A percentile compares a stretch with the other conserved stretches of the same genome.
Evolutionary conservation across 1,140 invertebrate species (phyloP).

Genomic region (Matsumurasca onukii): DNA sequence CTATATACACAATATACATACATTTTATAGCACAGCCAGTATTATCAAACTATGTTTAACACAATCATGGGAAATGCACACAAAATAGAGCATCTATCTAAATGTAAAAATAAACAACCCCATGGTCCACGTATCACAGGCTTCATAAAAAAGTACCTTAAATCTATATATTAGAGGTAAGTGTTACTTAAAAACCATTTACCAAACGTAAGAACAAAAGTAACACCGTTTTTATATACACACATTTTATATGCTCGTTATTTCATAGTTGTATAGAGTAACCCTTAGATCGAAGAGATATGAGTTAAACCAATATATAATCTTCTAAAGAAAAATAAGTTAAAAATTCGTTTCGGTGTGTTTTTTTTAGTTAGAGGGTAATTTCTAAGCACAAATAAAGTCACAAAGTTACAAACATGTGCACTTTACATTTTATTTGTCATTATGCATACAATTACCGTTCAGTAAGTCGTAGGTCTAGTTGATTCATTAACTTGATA

Average conservation of each 20-base stretch:
- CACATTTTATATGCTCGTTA: not conserved
- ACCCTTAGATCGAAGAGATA: not conserved
- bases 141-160: not conserved
- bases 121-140: constrained; percentile 23
- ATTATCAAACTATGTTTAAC: not conserved
- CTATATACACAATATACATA: not conserved
- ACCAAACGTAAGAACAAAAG: not conserved
- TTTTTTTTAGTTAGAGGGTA: too few relatives aligned
- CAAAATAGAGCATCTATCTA: not conserved
- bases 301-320: not conserved
- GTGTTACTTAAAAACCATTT: not conserved
- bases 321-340: not conserved
- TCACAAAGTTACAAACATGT: not conserved
- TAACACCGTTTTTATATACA: not conserved
- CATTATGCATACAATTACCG: not conserved
- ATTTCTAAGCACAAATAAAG: too few relatives aligned
- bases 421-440: not conserved
- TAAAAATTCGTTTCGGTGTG: too few relatives aligned
- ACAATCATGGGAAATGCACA: not conserved
- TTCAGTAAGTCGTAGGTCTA: not conserved
- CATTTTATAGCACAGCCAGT: constrained; percentile 15
- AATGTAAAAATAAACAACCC: constrained; percentile 11
- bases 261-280: not conserved
- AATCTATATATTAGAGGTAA: not conserved
- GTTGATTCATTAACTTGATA: not conserved